Evolutionary conservation across 2,113 vertebrate species (phyloP).

Genomic region (Galemys pyrenaicus): DNA sequence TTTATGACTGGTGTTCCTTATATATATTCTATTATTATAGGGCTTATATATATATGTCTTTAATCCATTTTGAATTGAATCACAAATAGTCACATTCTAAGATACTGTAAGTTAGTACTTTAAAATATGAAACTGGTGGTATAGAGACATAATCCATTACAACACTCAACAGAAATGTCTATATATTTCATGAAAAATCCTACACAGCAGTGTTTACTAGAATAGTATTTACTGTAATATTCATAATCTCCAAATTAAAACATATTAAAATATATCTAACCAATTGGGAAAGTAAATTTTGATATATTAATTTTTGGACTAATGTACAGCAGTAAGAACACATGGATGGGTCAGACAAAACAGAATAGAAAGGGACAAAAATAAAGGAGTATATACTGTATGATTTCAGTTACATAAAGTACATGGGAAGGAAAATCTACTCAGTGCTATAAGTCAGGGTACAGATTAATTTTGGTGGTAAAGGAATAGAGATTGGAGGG

Average conservation of each 20-base stretch:
- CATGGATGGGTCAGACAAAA: background rate
- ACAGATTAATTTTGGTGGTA: background rate
- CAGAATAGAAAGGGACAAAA: background rate
- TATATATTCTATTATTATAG: too few species aligned
- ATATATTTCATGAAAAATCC: background rate
- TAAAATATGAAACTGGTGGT: background rate
- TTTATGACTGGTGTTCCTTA: too few species aligned
- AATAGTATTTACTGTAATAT: background rate
- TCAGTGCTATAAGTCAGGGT: background rate
- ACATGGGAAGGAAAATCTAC: background rate
- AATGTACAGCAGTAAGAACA: background rate
- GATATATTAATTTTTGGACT: background rate
- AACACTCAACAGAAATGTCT: background rate
- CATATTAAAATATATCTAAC: background rate
- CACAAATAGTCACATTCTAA: background rate
- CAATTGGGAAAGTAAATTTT: background rate
- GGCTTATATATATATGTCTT: background rate
- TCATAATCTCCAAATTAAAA: background rate
- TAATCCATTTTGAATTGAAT: background rate
- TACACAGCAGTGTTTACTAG: background rate
- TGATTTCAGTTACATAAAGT: background rate
- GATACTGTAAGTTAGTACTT: background rate
- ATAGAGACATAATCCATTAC: fast-evolving
- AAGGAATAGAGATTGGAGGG: fast-evolving
- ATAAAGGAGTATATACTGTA: background rate